Conservation (phyloP, 1,140 invertebrate genomes). For the Heliconius hewitsoni region DNA sequence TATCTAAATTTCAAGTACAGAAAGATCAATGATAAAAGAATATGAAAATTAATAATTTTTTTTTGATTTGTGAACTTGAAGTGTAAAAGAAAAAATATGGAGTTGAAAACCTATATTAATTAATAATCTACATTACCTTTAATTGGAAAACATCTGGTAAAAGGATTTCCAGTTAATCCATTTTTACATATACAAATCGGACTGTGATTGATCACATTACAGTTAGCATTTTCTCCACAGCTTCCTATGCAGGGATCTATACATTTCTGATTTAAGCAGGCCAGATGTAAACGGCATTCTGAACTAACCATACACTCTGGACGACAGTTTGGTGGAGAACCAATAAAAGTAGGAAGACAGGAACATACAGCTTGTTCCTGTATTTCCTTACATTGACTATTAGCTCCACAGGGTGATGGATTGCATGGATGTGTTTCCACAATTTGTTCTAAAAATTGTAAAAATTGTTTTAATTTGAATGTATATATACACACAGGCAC, state of each 20-base stretch:
- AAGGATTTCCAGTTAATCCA: constrained; percentile 87
- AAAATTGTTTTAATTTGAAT: not conserved
- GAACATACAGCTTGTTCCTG: constrained; percentile 86
- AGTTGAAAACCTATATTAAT: not conserved
- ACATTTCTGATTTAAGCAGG: constrained; percentile 86
- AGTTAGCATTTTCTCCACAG: constrained; percentile 89
- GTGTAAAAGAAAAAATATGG: not conserved
- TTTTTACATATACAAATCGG: constrained; percentile 86
- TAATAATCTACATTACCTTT: constrained; percentile 62
- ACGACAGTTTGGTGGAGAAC: constrained; percentile 87
- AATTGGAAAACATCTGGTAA: constrained; percentile 84
- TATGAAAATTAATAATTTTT: not conserved
- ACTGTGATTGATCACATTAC: constrained; percentile 89
- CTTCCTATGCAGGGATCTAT: constrained; percentile 86
- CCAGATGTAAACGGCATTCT: constrained; percentile 85
- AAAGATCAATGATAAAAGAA: too few species aligned
- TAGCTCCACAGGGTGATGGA: constrained; percentile 87
- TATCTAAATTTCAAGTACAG: not conserved
- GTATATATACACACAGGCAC: constrained; percentile 23
- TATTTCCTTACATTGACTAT: constrained; percentile 86
- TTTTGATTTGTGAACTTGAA: not conserved
- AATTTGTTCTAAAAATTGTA: constrained; percentile 52
- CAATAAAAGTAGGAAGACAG: constrained; percentile 86
- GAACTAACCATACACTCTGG: constrained; percentile 88
- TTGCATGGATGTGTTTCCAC: constrained; percentile 81